Evolutionary conservation across 2,797 vertebrate genomes (phyloP).

Genomic region (Urophycis tenuis): DNA sequence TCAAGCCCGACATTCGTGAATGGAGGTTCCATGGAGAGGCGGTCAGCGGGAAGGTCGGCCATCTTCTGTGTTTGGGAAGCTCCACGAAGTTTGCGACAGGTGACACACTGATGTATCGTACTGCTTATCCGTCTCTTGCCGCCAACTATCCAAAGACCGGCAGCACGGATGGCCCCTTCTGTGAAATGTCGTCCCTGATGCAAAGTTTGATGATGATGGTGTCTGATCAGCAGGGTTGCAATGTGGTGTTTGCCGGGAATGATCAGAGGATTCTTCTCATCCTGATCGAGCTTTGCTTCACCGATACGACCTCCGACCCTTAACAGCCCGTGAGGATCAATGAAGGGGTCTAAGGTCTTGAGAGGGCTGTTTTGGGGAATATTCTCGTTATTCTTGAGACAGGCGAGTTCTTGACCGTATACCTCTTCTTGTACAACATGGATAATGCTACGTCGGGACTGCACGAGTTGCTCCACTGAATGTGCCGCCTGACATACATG

Average conservation of each 20-base stretch:
- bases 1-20: background rate
- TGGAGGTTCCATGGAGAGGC: background rate
- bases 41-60: background rate
- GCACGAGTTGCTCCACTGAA: too few relatives aligned
- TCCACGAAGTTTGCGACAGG: background rate
- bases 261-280: conserved; percentile 28
- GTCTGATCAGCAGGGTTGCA: conserved; percentile 19
- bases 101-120: background rate
- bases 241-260: conserved; percentile 31
- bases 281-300: conserved; percentile 17
- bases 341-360: conserved; percentile 23
- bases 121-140: background rate
- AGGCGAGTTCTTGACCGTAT: too few relatives aligned
- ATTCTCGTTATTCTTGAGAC: conserved; percentile 9
- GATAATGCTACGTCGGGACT: too few relatives aligned
- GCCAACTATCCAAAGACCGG: background rate
- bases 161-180: background rate
- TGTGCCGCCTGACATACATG: too few relatives aligned
- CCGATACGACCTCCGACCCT: conserved; percentile 18
- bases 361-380: conserved; percentile 28
- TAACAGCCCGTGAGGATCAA: conserved; percentile 5
- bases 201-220: conserved; percentile 18
- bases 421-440: background rate
- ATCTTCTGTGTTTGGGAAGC: background rate
- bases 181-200: background rate